These are phyloP conservation scores for Nasua narica DNA, from an alignment of 2,797 vertebrate species.

Conservation along the genomic window DNA sequence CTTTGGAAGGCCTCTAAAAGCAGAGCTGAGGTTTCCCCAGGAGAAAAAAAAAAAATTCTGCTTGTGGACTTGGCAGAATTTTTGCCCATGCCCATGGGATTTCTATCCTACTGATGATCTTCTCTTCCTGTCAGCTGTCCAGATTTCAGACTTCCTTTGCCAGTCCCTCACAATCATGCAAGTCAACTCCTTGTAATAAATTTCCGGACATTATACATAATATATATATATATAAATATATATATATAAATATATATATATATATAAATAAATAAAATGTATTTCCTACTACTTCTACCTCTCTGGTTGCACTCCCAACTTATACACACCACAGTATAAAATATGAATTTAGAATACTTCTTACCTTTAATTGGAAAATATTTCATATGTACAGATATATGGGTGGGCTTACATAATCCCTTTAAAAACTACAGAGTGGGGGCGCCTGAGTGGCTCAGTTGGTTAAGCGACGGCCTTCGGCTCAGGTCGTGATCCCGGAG, in stretches of 20 bases:
- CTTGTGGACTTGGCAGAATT: not conserved
- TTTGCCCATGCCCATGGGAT: not conserved
- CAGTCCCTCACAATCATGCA: not conserved
- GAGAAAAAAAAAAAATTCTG: not conserved
- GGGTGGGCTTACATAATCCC: not conserved
- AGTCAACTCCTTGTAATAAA: not conserved
- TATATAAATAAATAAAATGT: too few relatives aligned
- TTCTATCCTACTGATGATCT: not conserved
- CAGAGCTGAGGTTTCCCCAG: not conserved
- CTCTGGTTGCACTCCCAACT: not conserved
- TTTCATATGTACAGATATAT: not conserved
- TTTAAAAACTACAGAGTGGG: not conserved
- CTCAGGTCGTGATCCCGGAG: too few relatives aligned
- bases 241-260: not conserved
- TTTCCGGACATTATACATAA: not conserved
- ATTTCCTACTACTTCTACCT: not conserved
- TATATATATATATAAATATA: not conserved
- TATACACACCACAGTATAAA: not conserved
- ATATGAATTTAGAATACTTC: not conserved
- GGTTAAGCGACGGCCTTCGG: too few relatives aligned
- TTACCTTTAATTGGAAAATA: not conserved
- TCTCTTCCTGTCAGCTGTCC: not conserved
- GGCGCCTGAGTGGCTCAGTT: too few relatives aligned
- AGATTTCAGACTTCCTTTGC: not conserved
- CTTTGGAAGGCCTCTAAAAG: not conserved